Evolutionary conservation across 2,888 invertebrate genomes (phyloP), one percentile per base, ranked within the genome.

Genomic region (Eurytoma californica): DNA sequence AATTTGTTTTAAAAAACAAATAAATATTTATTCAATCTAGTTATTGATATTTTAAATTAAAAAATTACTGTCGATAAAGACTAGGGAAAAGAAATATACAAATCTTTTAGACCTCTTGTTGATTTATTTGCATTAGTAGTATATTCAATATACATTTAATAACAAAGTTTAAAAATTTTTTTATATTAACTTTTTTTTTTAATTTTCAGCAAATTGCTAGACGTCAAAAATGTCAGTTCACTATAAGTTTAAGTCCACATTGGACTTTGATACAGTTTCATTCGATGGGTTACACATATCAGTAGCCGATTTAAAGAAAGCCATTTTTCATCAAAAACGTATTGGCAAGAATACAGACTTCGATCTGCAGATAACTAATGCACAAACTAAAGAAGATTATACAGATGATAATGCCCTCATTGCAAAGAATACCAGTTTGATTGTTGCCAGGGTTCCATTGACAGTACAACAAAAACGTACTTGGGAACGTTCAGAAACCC

Each of bases 281-380:
- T 98, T 98, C 90, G 98, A 98, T 93, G 99, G 98, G 80, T 93
- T 99, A 80, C 97, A 98, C 90, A 98, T 99, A 88, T 97, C 98
- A 63, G 96, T 98, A 84, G 95, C 95, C 66, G 99, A 99, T 90
- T 92, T 99, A 83, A 99, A 99, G 91, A 95, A 97, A 87, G 95
- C 97, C 74, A 98, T 99, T 85, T 94, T 98, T 81, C 96, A 97
- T 86, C 98, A 98, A 91, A 98, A 99, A 90, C 94, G 97, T 75
- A 95, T 99, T 86, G 97, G 97, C 73, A 97, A 97, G 91, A 95
- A 95, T 82, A 95, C 96, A 0, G 98, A 98, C 91, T 98, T 98
- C 91, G 99, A 99, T 92, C 92, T 99, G 79, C 96, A 97, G 91
- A 96, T 99, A 82, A 97, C 97, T 57, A 98, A 98, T 93, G 98